Conservation (phyloP, 2,888 invertebrate genomes). For the Rhamphomyia laevipes region DNA sequence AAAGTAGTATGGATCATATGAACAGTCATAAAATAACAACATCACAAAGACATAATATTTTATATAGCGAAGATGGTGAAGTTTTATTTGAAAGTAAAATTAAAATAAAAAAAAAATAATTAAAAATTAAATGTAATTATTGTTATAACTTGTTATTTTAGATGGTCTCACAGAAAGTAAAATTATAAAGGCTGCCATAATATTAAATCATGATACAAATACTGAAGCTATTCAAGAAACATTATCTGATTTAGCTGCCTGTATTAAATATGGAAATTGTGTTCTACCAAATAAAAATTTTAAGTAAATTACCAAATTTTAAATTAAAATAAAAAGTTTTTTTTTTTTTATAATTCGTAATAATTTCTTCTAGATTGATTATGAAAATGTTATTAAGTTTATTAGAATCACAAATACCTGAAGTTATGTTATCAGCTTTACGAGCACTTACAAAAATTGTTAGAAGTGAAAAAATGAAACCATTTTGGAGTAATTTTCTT, state of each 20-base stretch:
- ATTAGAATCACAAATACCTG: slow-evolving; percentile 42
- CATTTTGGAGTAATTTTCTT: slow-evolving; percentile 76
- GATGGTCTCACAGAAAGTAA: slow-evolving; percentile 37
- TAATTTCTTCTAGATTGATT: slow-evolving; percentile 41
- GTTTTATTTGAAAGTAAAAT: slow-evolving; percentile 46
- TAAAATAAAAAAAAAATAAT: not conserved
- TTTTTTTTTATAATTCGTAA: not conserved
- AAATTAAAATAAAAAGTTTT: not conserved
- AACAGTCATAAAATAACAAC: slow-evolving; percentile 21
- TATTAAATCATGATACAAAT: slow-evolving; percentile 29
- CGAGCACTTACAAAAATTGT: slow-evolving; percentile 77
- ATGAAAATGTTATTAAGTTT: slow-evolving; percentile 69
- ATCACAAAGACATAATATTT: slow-evolving; percentile 39
- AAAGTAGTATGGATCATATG: slow-evolving; percentile 20
- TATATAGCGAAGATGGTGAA: slow-evolving; percentile 45
- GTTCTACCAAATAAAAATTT: slow-evolving; percentile 42
- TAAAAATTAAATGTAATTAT: not conserved
- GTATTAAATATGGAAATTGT: slow-evolving; percentile 41
- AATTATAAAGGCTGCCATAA: slow-evolving; percentile 37
- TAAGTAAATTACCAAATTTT: slow-evolving; percentile 32
- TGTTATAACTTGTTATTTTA: slow-evolving; percentile 6
- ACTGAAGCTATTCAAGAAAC: slow-evolving; percentile 33
- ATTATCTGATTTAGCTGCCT: slow-evolving; percentile 37
- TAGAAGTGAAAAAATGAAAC: slow-evolving; percentile 59
- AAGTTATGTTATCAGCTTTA: slow-evolving; percentile 63